These are phyloP conservation scores for Oryzias woworae DNA, from an alignment of 2,113 vertebrate genomes.

Conservation along the genomic window DNA sequence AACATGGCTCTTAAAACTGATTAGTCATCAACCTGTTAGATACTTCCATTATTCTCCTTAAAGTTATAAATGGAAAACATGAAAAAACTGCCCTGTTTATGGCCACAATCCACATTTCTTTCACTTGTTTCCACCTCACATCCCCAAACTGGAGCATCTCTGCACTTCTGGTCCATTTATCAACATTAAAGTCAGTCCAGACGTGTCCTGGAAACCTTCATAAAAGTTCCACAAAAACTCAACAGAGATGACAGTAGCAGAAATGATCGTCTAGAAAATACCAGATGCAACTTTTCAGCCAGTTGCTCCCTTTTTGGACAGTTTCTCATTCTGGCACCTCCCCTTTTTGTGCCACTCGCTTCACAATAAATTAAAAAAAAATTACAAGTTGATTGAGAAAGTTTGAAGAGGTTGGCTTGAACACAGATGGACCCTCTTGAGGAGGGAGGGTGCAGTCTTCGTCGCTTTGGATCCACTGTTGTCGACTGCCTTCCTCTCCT, in stretches of 20 bases:
- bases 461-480: slow-evolving; percentile 14
- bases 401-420: no score
- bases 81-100: no score
- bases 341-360: slow-evolving; percentile 23
- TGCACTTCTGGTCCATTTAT: no score
- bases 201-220: no score
- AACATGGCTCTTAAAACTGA: slow-evolving; percentile 31
- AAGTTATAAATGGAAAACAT: no score
- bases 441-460: slow-evolving; percentile 10
- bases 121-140: neutral
- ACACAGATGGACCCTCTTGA: slow-evolving; percentile 4
- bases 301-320: slow-evolving; percentile 8
- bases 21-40: no score
- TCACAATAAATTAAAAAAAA: slow-evolving; percentile 20
- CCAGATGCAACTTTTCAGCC: neutral
- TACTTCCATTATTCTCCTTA: no score
- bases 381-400: no score
- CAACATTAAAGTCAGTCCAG: no score
- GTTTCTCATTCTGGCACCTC: neutral
- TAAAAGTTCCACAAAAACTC: neutral
- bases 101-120: slow-evolving; percentile 19
- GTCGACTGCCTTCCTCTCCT: neutral
- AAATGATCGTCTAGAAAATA: slow-evolving; percentile 1
- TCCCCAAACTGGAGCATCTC: neutral
- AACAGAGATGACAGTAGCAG: neutral